Conservation (phyloP, 2,888 invertebrate species). For the Dysmachus trigonus region DNA sequence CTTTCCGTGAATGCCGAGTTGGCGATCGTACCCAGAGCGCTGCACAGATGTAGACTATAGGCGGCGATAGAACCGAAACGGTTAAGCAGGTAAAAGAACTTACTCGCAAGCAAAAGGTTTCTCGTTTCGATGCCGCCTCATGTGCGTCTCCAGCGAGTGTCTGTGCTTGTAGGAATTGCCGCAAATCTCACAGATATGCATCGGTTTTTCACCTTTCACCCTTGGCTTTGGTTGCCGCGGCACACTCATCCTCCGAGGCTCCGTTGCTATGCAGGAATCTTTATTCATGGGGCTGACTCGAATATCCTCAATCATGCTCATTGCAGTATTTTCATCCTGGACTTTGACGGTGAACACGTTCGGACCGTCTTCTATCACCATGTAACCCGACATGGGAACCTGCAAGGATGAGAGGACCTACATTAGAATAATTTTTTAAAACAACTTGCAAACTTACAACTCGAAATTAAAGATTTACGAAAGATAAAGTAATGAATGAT, state of each 20-base stretch:
- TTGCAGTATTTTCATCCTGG: neutral
- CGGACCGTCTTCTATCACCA: neutral
- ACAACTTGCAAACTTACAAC: neutral
- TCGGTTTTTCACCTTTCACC: neutral
- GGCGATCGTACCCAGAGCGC: too few relatives aligned
- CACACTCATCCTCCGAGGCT: neutral
- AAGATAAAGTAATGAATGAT: too few relatives aligned
- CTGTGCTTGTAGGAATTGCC: slow-evolving; percentile 62
- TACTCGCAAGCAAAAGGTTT: slow-evolving; percentile 64
- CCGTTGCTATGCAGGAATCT: neutral
- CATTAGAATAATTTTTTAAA: neutral
- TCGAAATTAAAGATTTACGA: too few relatives aligned
- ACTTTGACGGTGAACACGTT: neutral
- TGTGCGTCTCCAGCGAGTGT: slow-evolving; percentile 62
- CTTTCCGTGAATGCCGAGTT: too few relatives aligned
- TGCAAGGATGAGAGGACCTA: neutral
- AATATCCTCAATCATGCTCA: neutral
- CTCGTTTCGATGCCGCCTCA: slow-evolving; percentile 61
- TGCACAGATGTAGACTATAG: too few relatives aligned
- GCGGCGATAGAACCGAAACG: too few relatives aligned
- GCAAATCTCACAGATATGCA: slow-evolving; percentile 60
- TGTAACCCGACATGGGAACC: neutral
- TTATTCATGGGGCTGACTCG: neutral
- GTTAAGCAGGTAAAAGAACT: slow-evolving; percentile 47
- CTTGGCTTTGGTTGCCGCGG: neutral